Conservation (phyloP, 2,888 invertebrate species). For the Clitarchus hookeri region DNA sequence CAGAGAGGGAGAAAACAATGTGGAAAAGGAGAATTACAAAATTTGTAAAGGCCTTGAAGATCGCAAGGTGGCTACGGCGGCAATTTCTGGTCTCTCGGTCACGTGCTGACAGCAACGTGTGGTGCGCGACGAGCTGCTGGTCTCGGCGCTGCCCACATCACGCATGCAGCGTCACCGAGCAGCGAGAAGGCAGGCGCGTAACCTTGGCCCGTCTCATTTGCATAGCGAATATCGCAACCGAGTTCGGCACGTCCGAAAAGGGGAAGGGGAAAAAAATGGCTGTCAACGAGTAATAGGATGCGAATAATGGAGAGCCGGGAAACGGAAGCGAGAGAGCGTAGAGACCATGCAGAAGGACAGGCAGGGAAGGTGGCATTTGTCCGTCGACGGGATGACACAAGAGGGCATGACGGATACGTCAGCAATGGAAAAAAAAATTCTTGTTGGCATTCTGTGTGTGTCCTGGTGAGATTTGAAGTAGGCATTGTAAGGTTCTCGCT, state of each 20-base stretch:
- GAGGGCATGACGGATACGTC: not conserved
- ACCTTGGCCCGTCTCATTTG: not conserved
- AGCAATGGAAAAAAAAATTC: not conserved
- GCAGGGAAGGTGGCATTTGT: not conserved
- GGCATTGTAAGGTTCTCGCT: not conserved
- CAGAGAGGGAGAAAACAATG: no score
- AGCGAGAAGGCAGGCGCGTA: not conserved
- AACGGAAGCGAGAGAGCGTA: not conserved
- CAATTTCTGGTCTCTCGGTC: not conserved
- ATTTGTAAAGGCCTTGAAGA: no score
- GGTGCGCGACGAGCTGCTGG: not conserved
- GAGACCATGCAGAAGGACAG: not conserved
- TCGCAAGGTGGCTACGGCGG: no score
- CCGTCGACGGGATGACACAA: not conserved
- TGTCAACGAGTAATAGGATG: not conserved
- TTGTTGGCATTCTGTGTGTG: not conserved
- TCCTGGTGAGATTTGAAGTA: not conserved
- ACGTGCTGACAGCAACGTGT: not conserved
- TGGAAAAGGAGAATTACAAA: no score
- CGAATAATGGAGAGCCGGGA: conserved; percentile 6
- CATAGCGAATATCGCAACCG: not conserved
- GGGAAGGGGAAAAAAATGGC: not conserved
- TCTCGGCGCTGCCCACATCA: not conserved
- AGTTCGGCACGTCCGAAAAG: not conserved
- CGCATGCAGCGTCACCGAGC: not conserved